phyloP scores from a whole-genome alignment of 2,113 vertebrate genomes.

The Collichthys lucidus region DNA sequence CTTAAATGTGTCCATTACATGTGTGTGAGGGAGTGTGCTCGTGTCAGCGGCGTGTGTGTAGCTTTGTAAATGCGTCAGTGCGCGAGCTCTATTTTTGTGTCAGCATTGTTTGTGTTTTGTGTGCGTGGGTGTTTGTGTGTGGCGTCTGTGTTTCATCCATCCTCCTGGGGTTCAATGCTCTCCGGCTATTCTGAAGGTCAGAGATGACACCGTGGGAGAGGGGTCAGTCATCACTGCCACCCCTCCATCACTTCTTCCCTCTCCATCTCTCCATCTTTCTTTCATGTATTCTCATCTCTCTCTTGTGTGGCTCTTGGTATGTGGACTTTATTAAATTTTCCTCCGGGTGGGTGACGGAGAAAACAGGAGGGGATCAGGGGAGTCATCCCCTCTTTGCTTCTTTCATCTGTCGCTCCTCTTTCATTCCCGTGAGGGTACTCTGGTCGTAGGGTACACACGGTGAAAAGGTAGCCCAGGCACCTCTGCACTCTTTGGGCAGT shows the following conservation, averaged over 20 bases:
- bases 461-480: conserved; percentile 69
- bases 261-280: conserved; percentile 71
- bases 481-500: conserved; percentile 63
- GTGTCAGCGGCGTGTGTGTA: conserved; percentile 12
- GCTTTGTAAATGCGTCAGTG: conserved; percentile 4
- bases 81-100: conserved; percentile 45
- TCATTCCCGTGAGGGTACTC: conserved; percentile 67
- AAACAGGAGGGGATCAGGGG: conserved; percentile 76
- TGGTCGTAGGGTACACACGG: conserved; percentile 61
- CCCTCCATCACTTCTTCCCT: conserved; percentile 63
- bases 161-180: conserved; percentile 64
- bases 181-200: conserved; percentile 75
- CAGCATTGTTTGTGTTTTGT: conserved; percentile 53
- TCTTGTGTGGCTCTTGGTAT: conserved; percentile 77
- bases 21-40: conserved; percentile 6
- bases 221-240: conserved; percentile 78
- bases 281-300: conserved; percentile 80
- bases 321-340: conserved; percentile 85
- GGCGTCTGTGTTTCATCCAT: conserved; percentile 65
- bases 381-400: conserved; percentile 74
- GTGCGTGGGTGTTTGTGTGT: conserved; percentile 38
- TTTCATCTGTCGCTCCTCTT: conserved; percentile 79
- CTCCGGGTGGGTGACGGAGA: conserved; percentile 78
- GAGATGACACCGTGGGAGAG: conserved; percentile 75
- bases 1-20: conserved; percentile 37